Evolutionary conservation across 1,140 invertebrate species (phyloP).

Genomic region (Pseudomyrmex pallidus): DNA sequence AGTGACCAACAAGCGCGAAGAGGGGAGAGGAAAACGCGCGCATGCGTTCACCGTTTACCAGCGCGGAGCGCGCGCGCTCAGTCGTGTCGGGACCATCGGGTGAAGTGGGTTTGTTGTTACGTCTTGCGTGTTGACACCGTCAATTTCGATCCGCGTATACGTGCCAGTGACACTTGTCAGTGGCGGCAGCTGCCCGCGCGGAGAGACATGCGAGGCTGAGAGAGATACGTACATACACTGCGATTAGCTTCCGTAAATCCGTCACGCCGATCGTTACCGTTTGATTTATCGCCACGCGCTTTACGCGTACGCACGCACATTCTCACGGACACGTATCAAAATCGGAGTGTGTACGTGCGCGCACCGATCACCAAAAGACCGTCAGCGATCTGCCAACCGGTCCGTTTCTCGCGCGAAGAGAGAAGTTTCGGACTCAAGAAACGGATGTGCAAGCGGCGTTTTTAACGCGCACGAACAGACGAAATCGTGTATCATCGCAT

Average conservation of each 20-base stretch:
- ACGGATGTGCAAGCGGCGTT: constrained; percentile 21
- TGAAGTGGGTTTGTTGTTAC: constrained; percentile 28
- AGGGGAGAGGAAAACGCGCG: background rate
- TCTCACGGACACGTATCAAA: constrained; percentile 46
- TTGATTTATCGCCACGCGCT: constrained; percentile 5
- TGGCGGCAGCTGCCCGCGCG: background rate
- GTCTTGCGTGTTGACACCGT: constrained; percentile 28
- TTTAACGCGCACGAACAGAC: background rate
- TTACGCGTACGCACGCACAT: background rate
- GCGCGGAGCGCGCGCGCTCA: constrained; percentile 36
- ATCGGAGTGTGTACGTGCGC: background rate
- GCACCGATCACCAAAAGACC: background rate
- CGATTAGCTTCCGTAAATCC: background rate
- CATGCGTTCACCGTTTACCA: background rate
- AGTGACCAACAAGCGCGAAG: constrained; percentile 10
- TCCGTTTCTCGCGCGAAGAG: constrained; percentile 18
- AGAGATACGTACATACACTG: background rate
- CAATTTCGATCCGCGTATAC: constrained; percentile 39
- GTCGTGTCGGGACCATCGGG: constrained; percentile 70
- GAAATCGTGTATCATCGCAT: background rate
- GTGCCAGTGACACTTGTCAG: constrained; percentile 53
- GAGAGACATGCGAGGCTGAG: constrained; percentile 13
- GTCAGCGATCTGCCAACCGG: constrained; percentile 4
- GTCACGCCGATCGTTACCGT: constrained; percentile 8
- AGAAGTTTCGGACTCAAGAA: background rate